Conservation (phyloP, 2,888 invertebrate species). For the Caenorhabditis sp. region DNA sequence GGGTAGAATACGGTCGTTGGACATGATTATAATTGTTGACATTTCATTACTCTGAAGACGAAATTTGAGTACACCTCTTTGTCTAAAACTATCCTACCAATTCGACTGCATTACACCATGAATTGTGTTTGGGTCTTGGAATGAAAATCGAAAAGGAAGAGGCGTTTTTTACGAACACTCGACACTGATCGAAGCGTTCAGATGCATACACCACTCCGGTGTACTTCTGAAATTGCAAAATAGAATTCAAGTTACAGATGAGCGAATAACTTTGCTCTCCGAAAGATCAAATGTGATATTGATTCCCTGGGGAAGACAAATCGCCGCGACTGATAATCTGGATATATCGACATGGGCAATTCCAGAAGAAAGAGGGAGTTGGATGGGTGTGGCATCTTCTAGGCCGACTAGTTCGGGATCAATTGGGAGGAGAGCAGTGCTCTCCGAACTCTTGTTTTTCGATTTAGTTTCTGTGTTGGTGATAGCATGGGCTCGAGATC, state of each 20-base stretch:
- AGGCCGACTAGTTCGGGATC: conserved; percentile 63
- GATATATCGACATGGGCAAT: conserved; percentile 66
- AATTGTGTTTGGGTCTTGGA: conserved; percentile 77
- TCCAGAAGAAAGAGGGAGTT: conserved; percentile 56
- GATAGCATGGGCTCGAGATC: conserved; percentile 55
- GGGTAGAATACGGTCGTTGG: conserved; percentile 81
- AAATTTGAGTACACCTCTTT: neutral
- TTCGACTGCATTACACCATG: conserved; percentile 81
- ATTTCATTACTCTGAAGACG: conserved; percentile 75
- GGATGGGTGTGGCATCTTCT: conserved; percentile 56
- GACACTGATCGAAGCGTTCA: conserved; percentile 81
- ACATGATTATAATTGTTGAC: conserved; percentile 79
- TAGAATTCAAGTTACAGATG: neutral
- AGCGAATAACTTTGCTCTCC: conserved; percentile 25
- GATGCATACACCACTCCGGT: conserved; percentile 82
- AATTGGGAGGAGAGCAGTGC: conserved; percentile 46
- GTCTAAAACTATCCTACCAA: conserved; percentile 55
- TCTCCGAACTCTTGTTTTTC: conserved; percentile 30
- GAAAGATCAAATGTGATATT: conserved; percentile 71
- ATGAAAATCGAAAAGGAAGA: conserved; percentile 78
- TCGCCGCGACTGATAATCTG: conserved; percentile 61
- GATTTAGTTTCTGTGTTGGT: conserved; percentile 50
- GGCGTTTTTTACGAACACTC: conserved; percentile 72
- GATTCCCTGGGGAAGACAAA: conserved; percentile 73
- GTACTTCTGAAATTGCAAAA: conserved; percentile 74